Base-by-base conservation (phyloP, 2,113 vertebrate genomes). In the Clarias magur region DNA sequence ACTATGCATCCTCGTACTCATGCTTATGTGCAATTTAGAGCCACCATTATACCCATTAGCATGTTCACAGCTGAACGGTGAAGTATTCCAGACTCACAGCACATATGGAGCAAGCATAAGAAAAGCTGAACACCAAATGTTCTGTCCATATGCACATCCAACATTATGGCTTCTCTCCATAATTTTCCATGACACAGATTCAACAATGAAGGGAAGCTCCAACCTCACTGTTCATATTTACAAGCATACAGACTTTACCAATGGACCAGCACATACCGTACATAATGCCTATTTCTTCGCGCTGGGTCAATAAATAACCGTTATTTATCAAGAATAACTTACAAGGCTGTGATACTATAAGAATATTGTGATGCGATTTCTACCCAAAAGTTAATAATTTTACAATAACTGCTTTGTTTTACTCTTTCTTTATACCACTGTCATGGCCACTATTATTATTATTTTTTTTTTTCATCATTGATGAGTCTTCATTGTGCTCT, bases 41-140 rank as follows among this genome's bases (percentile, higher is more conserved):
- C 48, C 38, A 75, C 30, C 72, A 75, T 25, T 75, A 10, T 19
- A 75, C 9, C 34, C 6, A 42, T 42, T 42, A 38, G 16, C 68
- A 72, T 38, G 68, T 72, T 54, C 16, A n/a, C 48, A n/a, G 34
- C 21, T 53, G 16, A 75, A 75, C 53, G 25, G 48, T 56, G 23
- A 27, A 16, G 25, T 17, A 16, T 78, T 25, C 23, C 25, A 54
- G 53, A 6, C 27, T 56, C 12, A 13, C 75, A 78, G 75, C 23
- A 78, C 25, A 78, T 78, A 78, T 3, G 13, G 23, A n/a, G 25
- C 48, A 54, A 56, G 25, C 75, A 78, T 78, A 27, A 16, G 13
- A 73, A 73, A 73, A 73, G 17, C 70, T 73, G 38, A 19, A 48
- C 70, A 48, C 42, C 70, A 73, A 73, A 73, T 73, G 70, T 38